phyloP scores from a whole-genome alignment of 1,140 invertebrate genomes.

The Akabosia matsudoensis region DNA sequence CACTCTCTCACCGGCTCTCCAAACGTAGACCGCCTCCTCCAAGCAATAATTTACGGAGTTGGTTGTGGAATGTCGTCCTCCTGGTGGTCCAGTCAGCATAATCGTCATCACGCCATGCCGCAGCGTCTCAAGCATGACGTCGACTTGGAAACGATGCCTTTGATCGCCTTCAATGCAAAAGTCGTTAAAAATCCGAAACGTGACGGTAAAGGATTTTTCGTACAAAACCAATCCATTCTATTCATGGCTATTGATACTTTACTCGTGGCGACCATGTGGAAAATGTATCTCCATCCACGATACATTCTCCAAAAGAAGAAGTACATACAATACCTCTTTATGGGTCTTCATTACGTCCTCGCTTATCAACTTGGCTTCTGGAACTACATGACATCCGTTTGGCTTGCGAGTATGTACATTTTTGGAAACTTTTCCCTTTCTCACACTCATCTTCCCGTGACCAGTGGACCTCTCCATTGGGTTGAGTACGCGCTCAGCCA shows the following conservation, averaged over 20 bases:
- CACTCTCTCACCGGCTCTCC: slow-evolving; percentile 45
- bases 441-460: slow-evolving; percentile 42
- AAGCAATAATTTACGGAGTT: slow-evolving; percentile 40
- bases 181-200: slow-evolving; percentile 40
- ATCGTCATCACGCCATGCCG: slow-evolving; percentile 47
- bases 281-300: slow-evolving; percentile 43
- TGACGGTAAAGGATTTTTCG: slow-evolving; percentile 42
- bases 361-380: slow-evolving; percentile 40
- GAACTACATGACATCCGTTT: slow-evolving; percentile 40
- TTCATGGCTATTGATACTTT: slow-evolving; percentile 44
- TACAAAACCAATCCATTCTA: slow-evolving; percentile 38
- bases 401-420: slow-evolving; percentile 45
- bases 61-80: slow-evolving; percentile 39
- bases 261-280: slow-evolving; percentile 44
- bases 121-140: slow-evolving; percentile 43
- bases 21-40: slow-evolving; percentile 43
- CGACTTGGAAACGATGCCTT: slow-evolving; percentile 44
- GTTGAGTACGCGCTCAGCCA: slow-evolving; percentile 39
- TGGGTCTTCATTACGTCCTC: slow-evolving; percentile 39
- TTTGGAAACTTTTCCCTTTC: slow-evolving; percentile 44
- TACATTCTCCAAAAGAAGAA: slow-evolving; percentile 32
- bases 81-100: slow-evolving; percentile 44
- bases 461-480: slow-evolving; percentile 33
- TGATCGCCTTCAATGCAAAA: slow-evolving; percentile 43
- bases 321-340: slow-evolving; percentile 38